Percentiles rank a stretch among this genome's conserved stretches.
Conservation (phyloP, 2,888 invertebrate species). For the Perizoma flavofasciatum region DNA sequence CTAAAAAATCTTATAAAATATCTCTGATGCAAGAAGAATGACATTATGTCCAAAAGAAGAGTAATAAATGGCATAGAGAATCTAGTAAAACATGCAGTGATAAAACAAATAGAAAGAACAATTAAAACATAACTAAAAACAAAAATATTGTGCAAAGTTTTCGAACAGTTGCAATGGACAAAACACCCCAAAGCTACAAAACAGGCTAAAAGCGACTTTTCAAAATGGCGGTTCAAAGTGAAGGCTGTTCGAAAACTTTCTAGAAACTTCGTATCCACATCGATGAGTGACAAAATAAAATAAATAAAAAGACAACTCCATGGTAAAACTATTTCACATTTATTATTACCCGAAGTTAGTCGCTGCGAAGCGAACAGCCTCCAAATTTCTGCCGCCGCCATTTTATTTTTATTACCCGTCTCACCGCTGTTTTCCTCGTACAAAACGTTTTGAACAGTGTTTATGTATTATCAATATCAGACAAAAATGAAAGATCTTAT, state of each 20-base stretch:
- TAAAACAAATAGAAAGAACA: not conserved
- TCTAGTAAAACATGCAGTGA: constrained; percentile 1
- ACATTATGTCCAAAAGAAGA: not conserved
- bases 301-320: constrained; percentile 64
- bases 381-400: constrained; percentile 84
- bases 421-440: constrained; percentile 69
- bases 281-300: constrained; percentile 71
- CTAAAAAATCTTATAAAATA: no score
- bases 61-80: not conserved
- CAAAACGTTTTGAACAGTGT: constrained; percentile 86
- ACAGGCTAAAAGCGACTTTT: constrained; percentile 56
- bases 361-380: constrained; percentile 83
- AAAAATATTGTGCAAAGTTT: constrained; percentile 79
- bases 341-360: constrained; percentile 69
- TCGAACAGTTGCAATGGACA: constrained; percentile 82
- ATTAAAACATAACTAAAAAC: constrained; percentile 6
- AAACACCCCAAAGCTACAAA: constrained; percentile 65
- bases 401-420: constrained; percentile 58
- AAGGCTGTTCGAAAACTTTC: constrained; percentile 89
- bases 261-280: constrained; percentile 60
- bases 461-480: constrained; percentile 69
- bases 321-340: constrained; percentile 65
- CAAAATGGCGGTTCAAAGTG: constrained; percentile 81
- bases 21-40: not conserved
- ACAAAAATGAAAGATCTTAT: constrained; percentile 6